These are phyloP conservation scores for Hippocampus guttulatus DNA, from an alignment of 2,113 vertebrate species.

Conservation along the genomic window DNA sequence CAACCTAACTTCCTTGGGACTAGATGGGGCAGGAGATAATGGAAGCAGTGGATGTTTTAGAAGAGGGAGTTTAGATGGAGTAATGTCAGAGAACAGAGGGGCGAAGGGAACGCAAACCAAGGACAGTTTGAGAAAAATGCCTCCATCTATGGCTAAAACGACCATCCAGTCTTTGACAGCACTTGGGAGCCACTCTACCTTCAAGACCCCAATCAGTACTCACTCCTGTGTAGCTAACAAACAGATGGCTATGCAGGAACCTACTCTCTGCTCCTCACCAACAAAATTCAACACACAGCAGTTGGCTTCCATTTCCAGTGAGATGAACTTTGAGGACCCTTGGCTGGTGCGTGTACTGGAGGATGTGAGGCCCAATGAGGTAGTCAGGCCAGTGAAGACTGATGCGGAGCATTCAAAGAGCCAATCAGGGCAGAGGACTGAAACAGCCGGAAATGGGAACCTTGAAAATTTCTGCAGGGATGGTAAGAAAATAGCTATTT, in stretches of 20 bases:
- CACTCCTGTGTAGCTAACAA: slow-evolving; percentile 83
- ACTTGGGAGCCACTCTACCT: slow-evolving; percentile 76
- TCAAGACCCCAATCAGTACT: slow-evolving; percentile 79
- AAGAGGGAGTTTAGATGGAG: slow-evolving; percentile 64
- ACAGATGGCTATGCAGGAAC: slow-evolving; percentile 73
- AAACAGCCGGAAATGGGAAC: slow-evolving; percentile 12
- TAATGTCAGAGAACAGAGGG: slow-evolving; percentile 64
- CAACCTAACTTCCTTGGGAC: slow-evolving; percentile 42
- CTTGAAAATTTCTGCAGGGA: slow-evolving; percentile 25
- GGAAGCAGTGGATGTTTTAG: slow-evolving; percentile 13
- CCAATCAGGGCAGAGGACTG: slow-evolving; percentile 20
- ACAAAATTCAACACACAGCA: slow-evolving; percentile 56
- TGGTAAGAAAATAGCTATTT: slow-evolving; percentile 16
- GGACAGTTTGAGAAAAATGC: slow-evolving; percentile 76
- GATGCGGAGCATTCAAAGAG: slow-evolving; percentile 40
- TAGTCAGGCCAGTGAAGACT: slow-evolving; percentile 66
- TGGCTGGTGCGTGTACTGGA: slow-evolving; percentile 86
- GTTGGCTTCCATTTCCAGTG: slow-evolving; percentile 64
- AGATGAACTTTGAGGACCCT: slow-evolving; percentile 87
- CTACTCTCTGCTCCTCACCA: slow-evolving; percentile 36
- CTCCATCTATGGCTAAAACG: slow-evolving; percentile 80
- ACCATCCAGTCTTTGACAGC: slow-evolving; percentile 75
- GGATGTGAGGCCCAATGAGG: slow-evolving; percentile 54
- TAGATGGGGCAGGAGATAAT: slow-evolving; percentile 38
- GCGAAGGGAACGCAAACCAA: slow-evolving; percentile 68